Evolutionary conservation across 2,888 invertebrate genomes (phyloP), one percentile per base, ranked within the genome.

Genomic region (Drosophila pseudotalamancana): DNA sequence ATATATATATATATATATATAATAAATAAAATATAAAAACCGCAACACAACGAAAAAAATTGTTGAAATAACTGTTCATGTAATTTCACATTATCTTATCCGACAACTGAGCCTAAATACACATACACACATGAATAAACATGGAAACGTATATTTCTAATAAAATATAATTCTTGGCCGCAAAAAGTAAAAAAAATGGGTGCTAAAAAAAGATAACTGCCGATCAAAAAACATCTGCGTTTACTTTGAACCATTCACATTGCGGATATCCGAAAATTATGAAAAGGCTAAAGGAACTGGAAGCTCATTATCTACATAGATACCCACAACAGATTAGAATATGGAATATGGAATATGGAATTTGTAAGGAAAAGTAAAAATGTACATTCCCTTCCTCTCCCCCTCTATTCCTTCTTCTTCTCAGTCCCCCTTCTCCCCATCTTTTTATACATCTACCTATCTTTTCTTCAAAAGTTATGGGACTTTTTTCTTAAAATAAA

Each of bases 51-150:
- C 18, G 46, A 42, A 72, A 50, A 40, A 35, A 45, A 19, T 45
- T 72, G 35, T 54, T 48, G 27, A 6, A 6, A 8, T 35, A 32
- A 31, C 31, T 6, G 19, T 23, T 46, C 21, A 57, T 14, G 3
- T 11, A 21, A 21, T 42, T 37, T 18, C 31, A 49, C 21, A 40
- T 3, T 2, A 9, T 32, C 59, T 57, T 67, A 72, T 69, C 72
- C 37, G 1, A 11, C 14, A n/a, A 16, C 6, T 39, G 39, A 2
- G 39, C 16, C 18, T 35, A 35, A 35, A 18, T 18, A 35, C 35
- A 8, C 21, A 31, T 1, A 31, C 29, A n/a, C n/a, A 39, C 4
- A 37, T 37, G 37, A 21, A 4, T 21, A 9, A 39, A 40, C 9
- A n/a, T n/a, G n/a, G n/a, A 40, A 4, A 3, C 40, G 3, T 23